These are phyloP conservation scores for Uria lomvia DNA, from an alignment of 2,113 vertebrate species.

Conservation along the genomic window DNA sequence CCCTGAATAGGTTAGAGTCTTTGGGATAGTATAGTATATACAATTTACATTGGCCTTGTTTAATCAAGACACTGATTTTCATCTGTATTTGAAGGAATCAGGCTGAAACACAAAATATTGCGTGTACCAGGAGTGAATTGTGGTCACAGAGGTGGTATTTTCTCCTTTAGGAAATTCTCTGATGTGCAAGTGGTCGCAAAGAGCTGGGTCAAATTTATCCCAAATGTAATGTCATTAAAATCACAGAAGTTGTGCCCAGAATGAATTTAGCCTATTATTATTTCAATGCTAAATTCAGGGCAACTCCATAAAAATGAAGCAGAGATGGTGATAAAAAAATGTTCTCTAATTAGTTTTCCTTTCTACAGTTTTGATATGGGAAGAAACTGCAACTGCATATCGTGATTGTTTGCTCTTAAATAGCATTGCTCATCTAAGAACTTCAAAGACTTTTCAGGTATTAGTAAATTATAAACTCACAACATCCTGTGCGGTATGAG, in stretches of 20 bases:
- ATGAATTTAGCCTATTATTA: not conserved
- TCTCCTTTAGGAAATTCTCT: not conserved
- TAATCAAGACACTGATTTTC: not conserved
- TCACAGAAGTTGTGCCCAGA: not conserved
- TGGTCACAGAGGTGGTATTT: not conserved
- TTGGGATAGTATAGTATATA: not conserved
- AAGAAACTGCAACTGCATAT: not conserved
- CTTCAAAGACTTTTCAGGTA: not conserved
- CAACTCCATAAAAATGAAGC: not conserved
- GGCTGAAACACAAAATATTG: not conserved
- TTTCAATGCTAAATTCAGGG: not conserved
- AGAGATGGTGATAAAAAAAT: constrained; percentile 45
- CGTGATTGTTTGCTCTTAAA: not conserved
- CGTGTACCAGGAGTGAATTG: not conserved
- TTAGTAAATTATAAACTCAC: not conserved
- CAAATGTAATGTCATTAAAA: not conserved
- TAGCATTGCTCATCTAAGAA: not conserved
- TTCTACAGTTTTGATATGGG: constrained; percentile 22
- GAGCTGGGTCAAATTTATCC: not conserved
- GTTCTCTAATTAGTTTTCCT: constrained; percentile 26
- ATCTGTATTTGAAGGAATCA: not conserved
- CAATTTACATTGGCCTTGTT: not conserved
- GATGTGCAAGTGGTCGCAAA: not conserved
- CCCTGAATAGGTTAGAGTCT: not conserved
- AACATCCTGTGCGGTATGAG: not conserved